Evolutionary conservation across 1,140 invertebrate species (phyloP).

Genomic region (Elymnias hypermnestra): DNA sequence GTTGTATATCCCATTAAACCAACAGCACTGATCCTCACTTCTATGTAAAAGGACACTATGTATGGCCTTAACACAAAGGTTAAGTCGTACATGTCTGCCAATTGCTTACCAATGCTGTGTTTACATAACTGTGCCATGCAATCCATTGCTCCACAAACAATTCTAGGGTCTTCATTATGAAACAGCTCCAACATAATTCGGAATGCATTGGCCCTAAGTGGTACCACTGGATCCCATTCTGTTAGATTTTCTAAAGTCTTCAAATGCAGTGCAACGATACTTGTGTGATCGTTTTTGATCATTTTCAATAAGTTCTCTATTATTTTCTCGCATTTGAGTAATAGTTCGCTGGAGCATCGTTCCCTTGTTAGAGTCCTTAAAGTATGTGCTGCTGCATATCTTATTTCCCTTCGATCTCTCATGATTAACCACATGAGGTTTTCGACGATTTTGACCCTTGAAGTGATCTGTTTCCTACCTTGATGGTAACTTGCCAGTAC

Average conservation of each 20-base stretch:
- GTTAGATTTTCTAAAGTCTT: constrained; percentile 40
- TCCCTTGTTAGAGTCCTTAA: constrained; percentile 41
- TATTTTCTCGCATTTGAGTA: constrained; percentile 37
- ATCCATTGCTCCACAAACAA: constrained; percentile 47
- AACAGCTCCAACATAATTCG: constrained; percentile 52
- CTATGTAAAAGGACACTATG: constrained; percentile 21
- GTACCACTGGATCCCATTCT: constrained; percentile 46
- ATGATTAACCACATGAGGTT: constrained; percentile 48
- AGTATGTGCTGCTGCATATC: constrained; percentile 49
- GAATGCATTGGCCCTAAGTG: constrained; percentile 54
- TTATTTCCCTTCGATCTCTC: constrained; percentile 54
- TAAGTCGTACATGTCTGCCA: constrained; percentile 55
- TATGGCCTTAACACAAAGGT: constrained; percentile 33
- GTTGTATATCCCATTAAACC: constrained; percentile 51
- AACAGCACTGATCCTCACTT: constrained; percentile 45
- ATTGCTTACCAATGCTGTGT: constrained; percentile 44
- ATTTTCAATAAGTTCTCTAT: constrained; percentile 53
- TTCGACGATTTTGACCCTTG: constrained; percentile 33
- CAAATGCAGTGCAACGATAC: constrained; percentile 49
- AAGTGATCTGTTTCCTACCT: constrained; percentile 44
- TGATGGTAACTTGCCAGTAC: constrained; percentile 50
- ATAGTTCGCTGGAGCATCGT: constrained; percentile 39
- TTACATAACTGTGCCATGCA: constrained; percentile 57
- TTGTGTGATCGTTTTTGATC: constrained; percentile 48
- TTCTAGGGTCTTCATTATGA: constrained; percentile 29